Evolutionary conservation across 2,113 vertebrate genomes (phyloP), one percentile per base, ranked within the genome.

Genomic region (Poecile atricapillus): DNA sequence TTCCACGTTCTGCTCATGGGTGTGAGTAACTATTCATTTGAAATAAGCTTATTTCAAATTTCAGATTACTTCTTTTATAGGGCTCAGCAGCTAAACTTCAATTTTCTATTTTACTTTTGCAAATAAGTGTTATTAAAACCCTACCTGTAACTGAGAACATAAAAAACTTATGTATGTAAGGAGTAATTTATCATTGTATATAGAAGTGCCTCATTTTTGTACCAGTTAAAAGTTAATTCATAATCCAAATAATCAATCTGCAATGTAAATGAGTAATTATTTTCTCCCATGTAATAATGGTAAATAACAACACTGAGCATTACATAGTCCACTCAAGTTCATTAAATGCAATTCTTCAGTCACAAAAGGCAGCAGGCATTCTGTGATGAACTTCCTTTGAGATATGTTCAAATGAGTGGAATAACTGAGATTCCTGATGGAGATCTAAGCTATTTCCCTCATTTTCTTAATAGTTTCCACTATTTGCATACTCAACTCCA

Each of bases 171-270:
- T 6, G 50, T 73, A 84, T 15, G 65, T 73, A 93, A 95, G 77
- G 87, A 95, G 73, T 25, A 91, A 49, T 53, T 74, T 95, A 65
- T 37, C 62, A 28, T 55, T 70, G 47, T 95, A 96, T 91, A 82
- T 87, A 94, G 81, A 94, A 93, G 21, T 70, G 86, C 60, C 64
- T 94, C 41, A 68, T 86, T 97, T 97, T 94, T 97, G 93, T 87
- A 96, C 58, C 95, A 97, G 93, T 53, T 97, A 87, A 87, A 97
- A 97, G 79, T 96, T 91, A 97, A 84, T 91, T 95, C 90, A 65
- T 63, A 95, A 85, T 80, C 78, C 55, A 89, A 90, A 81, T 87
- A 92, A 91, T 60, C 70, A 80, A 86, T 64, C 82, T 83, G 89
- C 47, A 62, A 65, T 62, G 70, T 92, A 92, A 96, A 94, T 63